Conservation (phyloP, 2,888 invertebrate species). For the Andricus curvator region DNA sequence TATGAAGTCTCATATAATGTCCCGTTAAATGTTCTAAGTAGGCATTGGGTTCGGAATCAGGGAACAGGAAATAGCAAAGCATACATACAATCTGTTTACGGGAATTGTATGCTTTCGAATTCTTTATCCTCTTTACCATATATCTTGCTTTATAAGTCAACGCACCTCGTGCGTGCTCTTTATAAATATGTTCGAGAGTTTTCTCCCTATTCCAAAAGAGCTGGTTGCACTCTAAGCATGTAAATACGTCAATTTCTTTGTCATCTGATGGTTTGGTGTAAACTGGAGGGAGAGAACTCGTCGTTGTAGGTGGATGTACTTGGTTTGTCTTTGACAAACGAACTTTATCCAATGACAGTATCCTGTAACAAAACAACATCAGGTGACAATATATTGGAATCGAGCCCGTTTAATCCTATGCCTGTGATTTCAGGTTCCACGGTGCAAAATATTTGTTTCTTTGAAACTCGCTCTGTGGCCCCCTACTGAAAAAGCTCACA, state of each 20-base stretch:
- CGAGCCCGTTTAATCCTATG: too few relatives aligned
- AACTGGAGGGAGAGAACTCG: not conserved
- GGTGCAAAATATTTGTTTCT: too few relatives aligned
- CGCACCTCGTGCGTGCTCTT: not conserved
- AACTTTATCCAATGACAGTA: not conserved
- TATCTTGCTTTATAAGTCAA: slow-evolving; percentile 2
- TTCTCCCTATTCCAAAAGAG: not conserved
- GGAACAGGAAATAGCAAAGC: not conserved
- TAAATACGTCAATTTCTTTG: not conserved
- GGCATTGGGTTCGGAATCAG: not conserved
- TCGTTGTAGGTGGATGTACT: not conserved
- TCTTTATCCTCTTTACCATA: not conserved
- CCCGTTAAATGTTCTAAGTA: not conserved
- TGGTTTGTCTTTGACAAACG: not conserved
- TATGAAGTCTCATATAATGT: not conserved
- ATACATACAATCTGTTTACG: not conserved
- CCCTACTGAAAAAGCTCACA: too few relatives aligned
- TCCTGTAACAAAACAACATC: not conserved
- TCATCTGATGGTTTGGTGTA: slow-evolving; percentile 3
- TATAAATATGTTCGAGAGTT: not conserved
- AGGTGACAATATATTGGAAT: not conserved
- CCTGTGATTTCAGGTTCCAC: too few relatives aligned
- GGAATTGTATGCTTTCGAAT: not conserved
- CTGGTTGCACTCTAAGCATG: not conserved
- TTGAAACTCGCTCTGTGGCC: too few relatives aligned